phyloP scores from a whole-genome alignment of 2,797 vertebrate genomes.

The Avahi laniger region DNA sequence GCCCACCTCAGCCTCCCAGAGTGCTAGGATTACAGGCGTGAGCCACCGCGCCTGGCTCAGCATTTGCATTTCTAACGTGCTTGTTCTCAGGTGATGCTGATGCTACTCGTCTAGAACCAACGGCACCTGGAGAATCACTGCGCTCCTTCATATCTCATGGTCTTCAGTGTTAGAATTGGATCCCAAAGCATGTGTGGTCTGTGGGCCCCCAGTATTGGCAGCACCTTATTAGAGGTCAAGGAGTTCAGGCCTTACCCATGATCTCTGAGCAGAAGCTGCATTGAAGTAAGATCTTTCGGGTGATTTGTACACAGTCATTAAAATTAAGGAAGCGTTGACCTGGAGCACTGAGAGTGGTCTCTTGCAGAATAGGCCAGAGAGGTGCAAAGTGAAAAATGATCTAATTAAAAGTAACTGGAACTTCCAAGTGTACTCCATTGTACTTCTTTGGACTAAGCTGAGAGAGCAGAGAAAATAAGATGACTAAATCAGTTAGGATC shows the following conservation, averaged over 20 bases:
- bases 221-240: neutral
- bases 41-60: too few species aligned
- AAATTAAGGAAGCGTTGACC: constrained; percentile 24
- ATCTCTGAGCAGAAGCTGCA: neutral
- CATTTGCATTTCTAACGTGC: neutral
- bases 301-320: neutral
- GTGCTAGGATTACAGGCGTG: too few species aligned
- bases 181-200: neutral
- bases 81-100: neutral
- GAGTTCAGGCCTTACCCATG: neutral
- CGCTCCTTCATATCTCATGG: neutral
- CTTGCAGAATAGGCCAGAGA: neutral
- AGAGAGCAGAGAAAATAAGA: neutral
- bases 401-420: constrained; percentile 1
- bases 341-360: neutral
- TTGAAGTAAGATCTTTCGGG: neutral
- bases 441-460: neutral
- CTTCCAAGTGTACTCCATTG: neutral
- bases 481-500: neutral
- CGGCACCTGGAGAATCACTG: neutral
- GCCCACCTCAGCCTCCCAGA: too few species aligned
- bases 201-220: neutral
- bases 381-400: neutral
- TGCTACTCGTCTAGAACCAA: neutral
- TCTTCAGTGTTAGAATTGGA: neutral